Evolutionary conservation across 2,113 vertebrate species (phyloP).

Genomic region (Heterotilapia buettikoferi): DNA sequence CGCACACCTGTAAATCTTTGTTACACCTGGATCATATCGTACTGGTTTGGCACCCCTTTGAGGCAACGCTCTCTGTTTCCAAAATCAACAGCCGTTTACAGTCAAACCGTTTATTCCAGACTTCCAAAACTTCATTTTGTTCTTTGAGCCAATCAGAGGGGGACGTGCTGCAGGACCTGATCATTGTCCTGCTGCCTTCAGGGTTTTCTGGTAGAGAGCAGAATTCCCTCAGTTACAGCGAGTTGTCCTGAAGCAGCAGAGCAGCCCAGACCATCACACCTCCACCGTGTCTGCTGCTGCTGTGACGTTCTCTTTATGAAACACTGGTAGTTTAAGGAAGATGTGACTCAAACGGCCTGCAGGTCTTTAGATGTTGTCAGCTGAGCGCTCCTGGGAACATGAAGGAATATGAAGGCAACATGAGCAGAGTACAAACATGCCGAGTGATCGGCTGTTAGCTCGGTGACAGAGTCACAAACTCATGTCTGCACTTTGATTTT

Average conservation of each 20-base stretch:
- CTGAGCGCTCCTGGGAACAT: background rate
- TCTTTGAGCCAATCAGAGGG: background rate
- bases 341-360: background rate
- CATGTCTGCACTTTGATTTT: background rate
- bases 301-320: fast-evolving
- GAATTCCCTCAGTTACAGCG: background rate
- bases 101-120: background rate
- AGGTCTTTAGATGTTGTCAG: background rate
- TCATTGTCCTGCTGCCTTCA: background rate
- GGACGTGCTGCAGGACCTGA: fast-evolving
- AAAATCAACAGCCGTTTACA: fast-evolving
- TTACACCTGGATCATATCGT: background rate
- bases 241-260: background rate
- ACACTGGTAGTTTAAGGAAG: background rate
- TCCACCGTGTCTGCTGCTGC: background rate
- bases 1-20: background rate
- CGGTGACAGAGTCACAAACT: background rate
- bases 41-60: background rate
- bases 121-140: fast-evolving
- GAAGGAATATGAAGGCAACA: background rate
- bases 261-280: background rate
- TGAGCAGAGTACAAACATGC: background rate
- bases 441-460: background rate
- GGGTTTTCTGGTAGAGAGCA: background rate
- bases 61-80: background rate